Conservation (phyloP, 1,140 invertebrate genomes). For the Homalodisca vitripennis region DNA sequence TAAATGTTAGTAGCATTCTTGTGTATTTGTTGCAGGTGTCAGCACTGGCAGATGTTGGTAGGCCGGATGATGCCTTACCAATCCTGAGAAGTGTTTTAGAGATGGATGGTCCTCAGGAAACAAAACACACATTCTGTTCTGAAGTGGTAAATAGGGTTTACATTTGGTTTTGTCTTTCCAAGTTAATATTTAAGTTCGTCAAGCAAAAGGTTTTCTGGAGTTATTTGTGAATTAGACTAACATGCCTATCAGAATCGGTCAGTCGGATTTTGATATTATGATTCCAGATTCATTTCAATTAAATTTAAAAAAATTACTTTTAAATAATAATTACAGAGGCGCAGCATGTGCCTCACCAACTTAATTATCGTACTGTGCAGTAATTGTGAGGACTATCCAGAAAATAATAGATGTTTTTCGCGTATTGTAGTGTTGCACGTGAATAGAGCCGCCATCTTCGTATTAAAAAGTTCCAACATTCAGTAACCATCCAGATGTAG, state of each 20-base stretch:
- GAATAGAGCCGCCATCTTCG: no score
- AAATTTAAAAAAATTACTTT: not conserved
- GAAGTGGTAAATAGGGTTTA: conserved; percentile 53
- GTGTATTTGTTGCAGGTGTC: conserved; percentile 55
- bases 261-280: not conserved
- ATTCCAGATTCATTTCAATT: no score
- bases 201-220: not conserved
- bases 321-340: no score
- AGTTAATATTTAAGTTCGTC: conserved; percentile 19
- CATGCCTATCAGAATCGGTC: conserved; percentile 6
- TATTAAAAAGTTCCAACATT: no score
- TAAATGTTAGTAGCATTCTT: no score
- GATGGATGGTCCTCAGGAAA: conserved; percentile 51
- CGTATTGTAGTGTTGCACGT: no score
- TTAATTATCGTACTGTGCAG: no score
- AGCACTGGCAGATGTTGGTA: conserved; percentile 58
- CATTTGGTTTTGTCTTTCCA: conserved; percentile 17
- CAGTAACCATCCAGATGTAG: no score
- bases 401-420: no score
- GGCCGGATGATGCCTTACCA: conserved; percentile 63
- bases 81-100: conserved; percentile 59
- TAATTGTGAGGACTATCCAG: no score
- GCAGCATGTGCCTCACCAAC: no score
- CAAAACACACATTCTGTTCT: conserved; percentile 54
- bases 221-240: not conserved